phyloP scores from a whole-genome alignment of 2,797 vertebrate species.

The Micropoecilia bifurca region DNA sequence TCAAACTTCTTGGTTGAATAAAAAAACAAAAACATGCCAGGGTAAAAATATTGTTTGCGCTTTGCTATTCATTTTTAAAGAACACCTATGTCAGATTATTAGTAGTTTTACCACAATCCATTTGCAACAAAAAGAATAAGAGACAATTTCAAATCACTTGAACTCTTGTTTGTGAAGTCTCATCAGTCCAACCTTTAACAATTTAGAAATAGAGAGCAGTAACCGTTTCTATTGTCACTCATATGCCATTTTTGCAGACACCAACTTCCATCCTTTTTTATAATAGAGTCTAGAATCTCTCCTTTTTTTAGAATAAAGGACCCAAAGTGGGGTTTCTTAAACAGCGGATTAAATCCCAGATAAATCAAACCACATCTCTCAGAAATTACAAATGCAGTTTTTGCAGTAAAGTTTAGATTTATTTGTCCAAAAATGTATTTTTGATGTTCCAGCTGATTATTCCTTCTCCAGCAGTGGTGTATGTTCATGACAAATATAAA shows the following conservation, averaged over 20 bases:
- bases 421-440: neutral
- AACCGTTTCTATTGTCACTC: too few species aligned
- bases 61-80: neutral
- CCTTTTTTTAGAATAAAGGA: neutral
- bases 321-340: neutral
- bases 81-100: neutral
- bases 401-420: neutral
- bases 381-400: neutral
- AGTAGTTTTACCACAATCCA: too few species aligned
- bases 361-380: neutral
- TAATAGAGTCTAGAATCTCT: neutral
- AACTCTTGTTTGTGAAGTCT: too few species aligned
- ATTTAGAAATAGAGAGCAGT: too few species aligned
- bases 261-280: neutral
- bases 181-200: too few species aligned
- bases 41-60: neutral
- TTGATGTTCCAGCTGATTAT: neutral
- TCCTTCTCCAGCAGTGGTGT: neutral
- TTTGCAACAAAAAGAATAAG: too few species aligned
- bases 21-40: neutral
- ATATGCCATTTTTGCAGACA: too few species aligned
- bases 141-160: too few species aligned
- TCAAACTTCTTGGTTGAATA: too few species aligned
- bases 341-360: neutral
- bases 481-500: neutral